Evolutionary conservation across 2,888 invertebrate genomes (phyloP), one percentile per base, ranked within the genome.

Genomic region (Xylota sylvarum): DNA sequence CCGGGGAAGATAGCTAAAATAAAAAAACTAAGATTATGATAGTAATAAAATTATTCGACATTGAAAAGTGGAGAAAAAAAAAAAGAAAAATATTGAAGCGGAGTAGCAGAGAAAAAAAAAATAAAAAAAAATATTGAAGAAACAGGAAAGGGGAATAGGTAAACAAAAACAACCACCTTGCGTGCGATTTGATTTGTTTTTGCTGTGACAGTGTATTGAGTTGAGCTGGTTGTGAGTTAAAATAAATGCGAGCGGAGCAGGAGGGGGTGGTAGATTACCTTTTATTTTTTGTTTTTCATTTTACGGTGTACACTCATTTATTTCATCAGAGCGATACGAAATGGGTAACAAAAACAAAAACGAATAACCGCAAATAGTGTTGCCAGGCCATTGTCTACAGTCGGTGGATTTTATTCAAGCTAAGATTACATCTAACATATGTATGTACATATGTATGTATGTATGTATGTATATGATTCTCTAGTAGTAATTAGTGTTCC

Each of bases 101-200:
- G 37, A 40, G 17, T 50, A 58, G 19, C 27, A 58, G 48, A 30
- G 14, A 69, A 50, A 70, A 55, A 64, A 64, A 7, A 46, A 69
- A 69, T 19, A 50, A 35, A 64, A 62, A 64, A 62, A 56, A 69
- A 69, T 32, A 50, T 56, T 50, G 14, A 52, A 69, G 65, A 80
- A 72, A 52, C 77, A 58, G 72, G 67, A 85, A 67, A 67, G 72
- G 76, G 76, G 81, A 77, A 85, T 80, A 72, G 69, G 85, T 85
- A 85, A 85, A 85, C 80, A 85, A 85, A 85, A 85, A 85, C 85
- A 85, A 85, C 85, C 85, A 85, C 85, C 80, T 85, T 85, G 85
- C 85, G 58, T 81, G 56, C 46, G 65, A 77, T 77, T 80, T 85
- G 80, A 80, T 78, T 83, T 83, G 84, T 79, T 69, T 58, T 65